These are phyloP conservation scores for Alaudala cheleensis DNA, from an alignment of 2,113 vertebrate genomes.

Conservation along the genomic window DNA sequence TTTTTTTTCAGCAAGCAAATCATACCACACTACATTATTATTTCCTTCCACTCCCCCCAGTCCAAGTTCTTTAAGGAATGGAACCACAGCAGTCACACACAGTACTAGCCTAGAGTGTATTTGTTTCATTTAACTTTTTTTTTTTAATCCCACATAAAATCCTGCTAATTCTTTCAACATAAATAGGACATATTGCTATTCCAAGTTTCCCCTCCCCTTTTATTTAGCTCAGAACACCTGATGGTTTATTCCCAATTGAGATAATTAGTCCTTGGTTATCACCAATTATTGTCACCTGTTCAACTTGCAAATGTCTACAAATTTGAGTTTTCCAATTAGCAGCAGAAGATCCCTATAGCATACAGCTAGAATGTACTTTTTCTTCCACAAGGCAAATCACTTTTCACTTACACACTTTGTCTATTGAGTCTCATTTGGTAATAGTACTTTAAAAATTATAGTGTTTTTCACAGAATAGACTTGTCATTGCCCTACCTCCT, in stretches of 20 bases:
- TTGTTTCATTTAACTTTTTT: neutral
- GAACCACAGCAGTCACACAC: neutral
- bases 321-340: constrained; percentile 52
- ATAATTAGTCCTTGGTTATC: constrained; percentile 54
- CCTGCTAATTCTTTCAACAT: neutral
- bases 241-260: constrained; percentile 29
- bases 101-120: neutral
- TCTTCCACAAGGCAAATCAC: constrained; percentile 25
- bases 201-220: neutral
- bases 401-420: constrained; percentile 47
- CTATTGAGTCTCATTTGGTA: constrained; percentile 50
- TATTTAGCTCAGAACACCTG: constrained; percentile 35
- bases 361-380: neutral
- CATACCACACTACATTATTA: neutral
- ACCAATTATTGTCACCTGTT: constrained; percentile 57
- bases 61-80: neutral
- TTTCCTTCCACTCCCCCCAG: neutral
- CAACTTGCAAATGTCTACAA: constrained; percentile 41
- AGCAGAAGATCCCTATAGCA: neutral
- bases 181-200: constrained; percentile 5
- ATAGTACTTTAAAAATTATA: constrained; percentile 54
- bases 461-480: constrained; percentile 49
- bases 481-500: constrained; percentile 44
- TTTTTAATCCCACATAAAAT: neutral
- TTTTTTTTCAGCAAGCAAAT: neutral